Conservation (phyloP, 2,888 invertebrate species). For the Agriopis aurantiaria region DNA sequence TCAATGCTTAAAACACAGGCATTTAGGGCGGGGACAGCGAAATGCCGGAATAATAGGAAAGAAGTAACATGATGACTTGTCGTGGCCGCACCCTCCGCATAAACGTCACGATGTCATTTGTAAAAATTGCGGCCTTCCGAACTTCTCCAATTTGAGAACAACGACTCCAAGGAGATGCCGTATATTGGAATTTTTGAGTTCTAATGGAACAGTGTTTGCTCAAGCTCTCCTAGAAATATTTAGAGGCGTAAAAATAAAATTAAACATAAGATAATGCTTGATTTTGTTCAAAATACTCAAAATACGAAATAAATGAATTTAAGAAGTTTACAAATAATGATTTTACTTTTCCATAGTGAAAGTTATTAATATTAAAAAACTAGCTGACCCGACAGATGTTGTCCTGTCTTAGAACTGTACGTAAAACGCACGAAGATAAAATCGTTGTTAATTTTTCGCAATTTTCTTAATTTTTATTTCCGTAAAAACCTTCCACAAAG, state of each 20-base stretch:
- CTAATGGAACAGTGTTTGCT: neutral
- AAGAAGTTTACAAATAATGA: too few species aligned
- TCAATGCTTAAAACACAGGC: conserved; percentile 64
- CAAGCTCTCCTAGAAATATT: neutral
- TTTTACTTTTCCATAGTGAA: too few species aligned
- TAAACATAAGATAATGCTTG: neutral
- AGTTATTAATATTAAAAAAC: too few species aligned
- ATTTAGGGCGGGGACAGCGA: conserved; percentile 69
- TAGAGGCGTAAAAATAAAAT: neutral
- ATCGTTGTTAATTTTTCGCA: too few species aligned
- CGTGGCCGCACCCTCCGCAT: conserved; percentile 81
- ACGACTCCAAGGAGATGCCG: conserved; percentile 54
- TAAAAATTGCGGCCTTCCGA: conserved; percentile 84
- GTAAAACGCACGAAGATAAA: too few species aligned
- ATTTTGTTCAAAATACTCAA: neutral
- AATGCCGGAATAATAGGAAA: conserved; percentile 81
- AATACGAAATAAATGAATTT: too few species aligned
- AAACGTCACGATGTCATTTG: conserved; percentile 86
- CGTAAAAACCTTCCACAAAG: too few species aligned
- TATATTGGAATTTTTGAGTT: neutral
- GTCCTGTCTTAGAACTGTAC: too few species aligned
- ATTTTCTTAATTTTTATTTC: too few species aligned
- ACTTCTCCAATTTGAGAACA: conserved; percentile 81
- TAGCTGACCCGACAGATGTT: too few species aligned
- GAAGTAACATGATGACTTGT: conserved; percentile 86